Evolutionary conservation across 2,113 vertebrate genomes (phyloP), one percentile per base, ranked within the genome.

Genomic region (Phasianus colchicus): DNA sequence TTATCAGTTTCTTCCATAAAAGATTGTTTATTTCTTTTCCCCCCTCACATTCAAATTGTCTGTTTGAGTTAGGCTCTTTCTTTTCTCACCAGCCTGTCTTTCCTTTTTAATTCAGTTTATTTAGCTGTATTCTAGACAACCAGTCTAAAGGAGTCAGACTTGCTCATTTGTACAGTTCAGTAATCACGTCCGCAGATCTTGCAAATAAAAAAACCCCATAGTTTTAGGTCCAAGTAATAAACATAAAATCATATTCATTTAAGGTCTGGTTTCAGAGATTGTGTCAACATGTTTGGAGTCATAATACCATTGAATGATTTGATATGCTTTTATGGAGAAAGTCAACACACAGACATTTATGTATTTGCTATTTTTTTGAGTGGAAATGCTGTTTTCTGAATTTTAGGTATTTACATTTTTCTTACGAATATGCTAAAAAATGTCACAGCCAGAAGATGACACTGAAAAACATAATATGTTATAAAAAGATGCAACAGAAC

Each of bases 151-250:
- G 10, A 92, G 19, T 76, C 4, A 13, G 73, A 79, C 25, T 38
- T 87, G 55, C 63, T 95, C 10, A 85, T 89, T 92, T 93, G 21
- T 86, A 34, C 71, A 93, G 80, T 52, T 50, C 29, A 47, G 47
- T 91, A 93, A 91, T 70, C 76, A 89, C 83, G 55, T 86, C 83
- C 92, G 32, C 71, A 88, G 64, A 60, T 85, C 45, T 82, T 67
- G 22, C 54, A 84, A 93, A 63, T n/a, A 0, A 90, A 90, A 19
- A 91, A 73, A 75, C 48, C 55, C 11, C 12, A 72, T 50, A 38
- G 11, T 85, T 94, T 85, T 81, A 88, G 69, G 60, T 94, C 42
- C 42, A 50, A 77, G 50, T 78, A 60, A 64, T 55, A 42, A 96
- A 75, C 86, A 89, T 92, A 52, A 88, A 95, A 6, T 64, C 5